Evolutionary conservation across 2,888 invertebrate genomes (phyloP).

Genomic region (Sycophila texana): DNA sequence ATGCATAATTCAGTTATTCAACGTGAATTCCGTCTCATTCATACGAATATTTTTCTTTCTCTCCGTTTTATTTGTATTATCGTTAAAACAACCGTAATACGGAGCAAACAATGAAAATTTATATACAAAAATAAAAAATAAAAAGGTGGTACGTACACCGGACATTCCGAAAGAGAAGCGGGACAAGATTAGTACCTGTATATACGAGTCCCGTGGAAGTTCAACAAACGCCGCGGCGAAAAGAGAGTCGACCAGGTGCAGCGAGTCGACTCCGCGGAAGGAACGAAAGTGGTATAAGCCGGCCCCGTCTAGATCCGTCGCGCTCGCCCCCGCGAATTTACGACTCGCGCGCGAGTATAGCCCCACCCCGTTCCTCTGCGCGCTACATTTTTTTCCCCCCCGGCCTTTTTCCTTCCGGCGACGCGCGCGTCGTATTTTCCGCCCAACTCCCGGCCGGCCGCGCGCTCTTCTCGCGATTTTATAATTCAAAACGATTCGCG

Average conservation of each 20-base stretch:
- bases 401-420: not conserved
- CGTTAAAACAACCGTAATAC: not conserved
- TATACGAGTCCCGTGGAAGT: too few relatives aligned
- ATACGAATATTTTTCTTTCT: not conserved
- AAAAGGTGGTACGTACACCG: not conserved
- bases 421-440: not conserved
- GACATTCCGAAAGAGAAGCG: not conserved
- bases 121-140: not conserved
- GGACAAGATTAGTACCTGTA: not conserved
- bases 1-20: too few relatives aligned
- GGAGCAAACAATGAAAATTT: not conserved
- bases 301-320: not conserved
- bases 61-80: not conserved
- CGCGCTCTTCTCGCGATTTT: slow-evolving; percentile 13
- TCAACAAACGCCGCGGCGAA: too few relatives aligned
- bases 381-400: slow-evolving; percentile 14
- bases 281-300: too few relatives aligned
- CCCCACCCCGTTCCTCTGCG: not conserved
- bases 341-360: slow-evolving; percentile 19
- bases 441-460: too few relatives aligned
- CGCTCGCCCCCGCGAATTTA: slow-evolving; percentile 28
- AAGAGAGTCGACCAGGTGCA: too few relatives aligned
- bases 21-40: too few relatives aligned
- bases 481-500: slow-evolving; percentile 45
- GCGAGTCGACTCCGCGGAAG: too few relatives aligned